Conservation (phyloP, 2,797 vertebrate genomes). For the Alfaro cultratus region DNA sequence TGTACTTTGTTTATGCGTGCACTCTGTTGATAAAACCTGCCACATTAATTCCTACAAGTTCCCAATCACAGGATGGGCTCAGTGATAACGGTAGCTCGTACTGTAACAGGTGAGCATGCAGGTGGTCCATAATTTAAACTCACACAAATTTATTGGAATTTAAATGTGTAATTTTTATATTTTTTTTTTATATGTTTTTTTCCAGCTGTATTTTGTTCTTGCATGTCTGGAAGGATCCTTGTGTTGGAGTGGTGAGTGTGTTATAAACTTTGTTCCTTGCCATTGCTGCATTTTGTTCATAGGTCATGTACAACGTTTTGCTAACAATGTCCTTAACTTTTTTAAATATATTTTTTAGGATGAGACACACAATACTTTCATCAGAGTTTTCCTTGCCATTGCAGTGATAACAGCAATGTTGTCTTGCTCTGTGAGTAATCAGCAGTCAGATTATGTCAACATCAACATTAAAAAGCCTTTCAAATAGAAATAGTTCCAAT, state of each 20-base stretch:
- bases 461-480: neutral
- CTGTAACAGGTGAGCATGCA: slow-evolving; percentile 68
- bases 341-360: slow-evolving; percentile 15
- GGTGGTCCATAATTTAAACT: neutral
- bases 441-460: neutral
- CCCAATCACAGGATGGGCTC: accelerated
- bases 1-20: slow-evolving; percentile 68
- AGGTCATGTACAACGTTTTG: neutral
- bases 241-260: slow-evolving; percentile 59
- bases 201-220: slow-evolving; percentile 85
- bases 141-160: neutral
- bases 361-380: slow-evolving; percentile 47
- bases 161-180: neutral
- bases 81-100: slow-evolving; percentile 9
- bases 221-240: slow-evolving; percentile 64
- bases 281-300: neutral
- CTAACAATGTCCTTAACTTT: neutral
- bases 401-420: slow-evolving; percentile 75
- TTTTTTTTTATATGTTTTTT: slow-evolving; percentile 16
- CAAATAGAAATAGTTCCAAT: neutral
- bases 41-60: accelerated
- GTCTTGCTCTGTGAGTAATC: slow-evolving; percentile 79
- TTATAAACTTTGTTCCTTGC: neutral
- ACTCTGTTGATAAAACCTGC: slow-evolving; percentile 23
- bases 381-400: slow-evolving; percentile 65